Percentiles rank a stretch among this genome's conserved stretches.
Evolutionary conservation across 2,797 vertebrate species (phyloP).

Genomic region (Glossophaga mutica): DNA sequence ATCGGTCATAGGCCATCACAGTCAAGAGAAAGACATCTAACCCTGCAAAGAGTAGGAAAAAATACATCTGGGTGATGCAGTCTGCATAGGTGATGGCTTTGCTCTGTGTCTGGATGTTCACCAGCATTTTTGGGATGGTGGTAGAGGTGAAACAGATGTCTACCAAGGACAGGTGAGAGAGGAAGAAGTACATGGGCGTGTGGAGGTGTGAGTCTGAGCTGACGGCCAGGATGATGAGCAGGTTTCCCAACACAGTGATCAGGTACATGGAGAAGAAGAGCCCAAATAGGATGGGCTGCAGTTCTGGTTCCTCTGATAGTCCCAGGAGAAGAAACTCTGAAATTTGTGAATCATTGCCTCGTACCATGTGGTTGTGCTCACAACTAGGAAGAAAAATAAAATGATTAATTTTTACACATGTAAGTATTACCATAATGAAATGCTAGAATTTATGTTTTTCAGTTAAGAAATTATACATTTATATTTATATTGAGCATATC

Average conservation of each 20-base stretch:
- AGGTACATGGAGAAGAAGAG: conserved; percentile 10
- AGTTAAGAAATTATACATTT: background rate
- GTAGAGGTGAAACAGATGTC: background rate
- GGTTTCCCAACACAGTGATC: background rate
- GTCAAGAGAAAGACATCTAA: conserved; percentile 57
- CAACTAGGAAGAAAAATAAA: background rate
- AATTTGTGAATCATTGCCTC: conserved; percentile 30
- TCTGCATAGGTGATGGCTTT: background rate
- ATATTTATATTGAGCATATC: background rate
- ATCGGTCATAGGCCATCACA: conserved; percentile 70
- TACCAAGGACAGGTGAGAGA: conserved; percentile 43
- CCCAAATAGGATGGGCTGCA: conserved; percentile 24
- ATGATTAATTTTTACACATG: background rate
- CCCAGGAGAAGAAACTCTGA: conserved; percentile 54
- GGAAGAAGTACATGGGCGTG: conserved; percentile 70
- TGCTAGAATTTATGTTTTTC: background rate
- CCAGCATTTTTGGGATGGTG: conserved; percentile 58
- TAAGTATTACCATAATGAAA: background rate
- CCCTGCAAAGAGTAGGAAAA: conserved; percentile 48
- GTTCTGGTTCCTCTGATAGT: conserved; percentile 5
- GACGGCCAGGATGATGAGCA: background rate
- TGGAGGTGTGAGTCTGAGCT: conserved; percentile 37
- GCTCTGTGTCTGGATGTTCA: conserved; percentile 13
- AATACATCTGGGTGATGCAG: conserved; percentile 62
- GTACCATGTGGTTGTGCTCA: background rate